A percentile compares a stretch with the other conserved stretches of the same genome.
phyloP scores from a whole-genome alignment of 1,140 invertebrate species.

The Achroia grisella region DNA sequence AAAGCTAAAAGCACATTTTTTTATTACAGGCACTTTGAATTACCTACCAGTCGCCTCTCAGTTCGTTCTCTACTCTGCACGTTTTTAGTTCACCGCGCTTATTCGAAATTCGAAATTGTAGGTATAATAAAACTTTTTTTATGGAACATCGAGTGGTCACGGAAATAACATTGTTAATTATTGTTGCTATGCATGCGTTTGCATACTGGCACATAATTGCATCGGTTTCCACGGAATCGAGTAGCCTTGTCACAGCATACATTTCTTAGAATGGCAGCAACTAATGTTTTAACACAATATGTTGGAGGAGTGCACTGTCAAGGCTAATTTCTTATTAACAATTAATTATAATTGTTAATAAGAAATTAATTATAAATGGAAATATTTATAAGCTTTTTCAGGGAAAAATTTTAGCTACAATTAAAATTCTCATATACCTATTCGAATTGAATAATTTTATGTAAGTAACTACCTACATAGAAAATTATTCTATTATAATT shows the following conservation, averaged over 20 bases:
- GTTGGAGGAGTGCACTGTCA: constrained; percentile 23
- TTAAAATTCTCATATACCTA: too few species aligned
- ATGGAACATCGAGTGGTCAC: constrained; percentile 11
- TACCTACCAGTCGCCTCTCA: constrained; percentile 19
- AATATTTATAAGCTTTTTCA: background rate
- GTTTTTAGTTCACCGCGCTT: constrained; percentile 19
- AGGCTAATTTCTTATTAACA: constrained; percentile 18
- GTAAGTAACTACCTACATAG: too few species aligned
- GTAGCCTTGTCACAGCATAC: constrained; percentile 4
- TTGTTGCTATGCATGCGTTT: constrained; percentile 33
- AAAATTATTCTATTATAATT: too few species aligned
- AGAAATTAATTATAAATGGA: background rate
- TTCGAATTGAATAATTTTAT: too few species aligned
- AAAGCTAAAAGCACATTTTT: background rate
- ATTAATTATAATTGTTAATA: too few species aligned
- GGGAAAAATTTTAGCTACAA: too few species aligned
- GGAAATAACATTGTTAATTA: constrained; percentile 1
- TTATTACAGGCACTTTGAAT: constrained; percentile 1
- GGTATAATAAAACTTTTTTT: constrained; percentile 9
- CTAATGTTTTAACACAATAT: constrained; percentile 2
- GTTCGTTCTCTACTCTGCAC: constrained; percentile 32
- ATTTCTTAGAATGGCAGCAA: constrained; percentile 22
- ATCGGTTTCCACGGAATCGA: constrained; percentile 25
- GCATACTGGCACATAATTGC: constrained; percentile 27
- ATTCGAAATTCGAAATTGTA: constrained; percentile 15